Evolutionary conservation across 1,140 invertebrate genomes (phyloP).

Genomic region (Triops longicaudatus): DNA sequence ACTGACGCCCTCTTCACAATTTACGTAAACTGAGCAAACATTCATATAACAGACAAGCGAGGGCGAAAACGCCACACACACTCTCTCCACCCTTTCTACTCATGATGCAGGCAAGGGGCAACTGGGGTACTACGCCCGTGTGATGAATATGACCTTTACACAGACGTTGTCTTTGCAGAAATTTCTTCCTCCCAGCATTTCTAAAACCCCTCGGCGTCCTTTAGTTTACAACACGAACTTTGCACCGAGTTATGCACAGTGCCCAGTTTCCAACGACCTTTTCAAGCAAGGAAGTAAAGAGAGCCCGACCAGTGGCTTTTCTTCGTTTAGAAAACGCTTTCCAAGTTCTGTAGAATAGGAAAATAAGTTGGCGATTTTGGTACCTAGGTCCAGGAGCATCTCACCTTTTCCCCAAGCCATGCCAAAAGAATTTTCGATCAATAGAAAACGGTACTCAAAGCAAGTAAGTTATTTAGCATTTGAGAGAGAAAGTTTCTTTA

Average conservation of each 20-base stretch:
- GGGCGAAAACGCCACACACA: background rate
- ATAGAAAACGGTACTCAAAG: background rate
- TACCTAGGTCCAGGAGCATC: too few relatives aligned
- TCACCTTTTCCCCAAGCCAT: background rate
- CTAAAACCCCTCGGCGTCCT: background rate
- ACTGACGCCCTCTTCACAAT: background rate
- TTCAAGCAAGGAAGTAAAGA: background rate
- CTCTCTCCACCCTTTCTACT: background rate
- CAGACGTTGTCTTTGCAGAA: background rate
- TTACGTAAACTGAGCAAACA: constrained; percentile 7
- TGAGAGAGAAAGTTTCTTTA: background rate
- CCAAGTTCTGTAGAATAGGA: too few relatives aligned
- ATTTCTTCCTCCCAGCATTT: background rate
- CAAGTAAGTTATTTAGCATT: background rate
- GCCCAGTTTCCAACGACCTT: background rate
- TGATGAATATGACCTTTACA: background rate
- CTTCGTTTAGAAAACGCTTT: background rate
- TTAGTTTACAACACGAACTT: background rate
- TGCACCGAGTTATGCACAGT: background rate
- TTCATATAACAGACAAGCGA: background rate
- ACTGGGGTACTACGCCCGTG: background rate
- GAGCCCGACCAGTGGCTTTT: background rate
- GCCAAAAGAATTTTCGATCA: background rate
- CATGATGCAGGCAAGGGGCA: background rate
- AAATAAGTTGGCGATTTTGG: too few relatives aligned